Conservation (phyloP, 2,888 invertebrate species). For the Agonopterix subpropinquella region DNA sequence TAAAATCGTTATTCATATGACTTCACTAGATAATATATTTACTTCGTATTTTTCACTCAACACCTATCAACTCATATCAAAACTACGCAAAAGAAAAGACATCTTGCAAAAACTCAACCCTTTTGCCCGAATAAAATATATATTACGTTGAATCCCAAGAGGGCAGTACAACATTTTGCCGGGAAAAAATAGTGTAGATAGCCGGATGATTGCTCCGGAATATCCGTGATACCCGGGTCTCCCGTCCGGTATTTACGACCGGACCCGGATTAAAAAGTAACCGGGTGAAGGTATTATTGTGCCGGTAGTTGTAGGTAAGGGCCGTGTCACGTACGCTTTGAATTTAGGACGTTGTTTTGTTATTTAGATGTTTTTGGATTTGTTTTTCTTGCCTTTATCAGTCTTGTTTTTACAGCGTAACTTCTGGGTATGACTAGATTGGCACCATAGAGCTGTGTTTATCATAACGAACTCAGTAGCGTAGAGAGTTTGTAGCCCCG, state of each 20-base stretch:
- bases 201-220: constrained; percentile 62
- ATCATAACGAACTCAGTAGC: too few species aligned
- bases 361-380: constrained; percentile 4
- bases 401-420: not conserved
- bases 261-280: constrained; percentile 60
- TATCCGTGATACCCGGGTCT: constrained; percentile 53
- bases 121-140: constrained; percentile 46
- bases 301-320: constrained; percentile 11
- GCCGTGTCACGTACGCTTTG: constrained; percentile 9
- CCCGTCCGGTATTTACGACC: constrained; percentile 53
- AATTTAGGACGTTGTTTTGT: not conserved
- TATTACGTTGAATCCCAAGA: constrained; percentile 32
- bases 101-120: not conserved
- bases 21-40: too few species aligned
- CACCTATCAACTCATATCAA: not conserved
- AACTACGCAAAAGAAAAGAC: not conserved
- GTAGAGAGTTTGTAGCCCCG: too few species aligned
- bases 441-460: too few species aligned
- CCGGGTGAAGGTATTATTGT: constrained; percentile 25
- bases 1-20: too few species aligned
- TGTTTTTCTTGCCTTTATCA: not conserved
- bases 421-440: too few species aligned
- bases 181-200: constrained; percentile 65
- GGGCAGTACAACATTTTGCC: constrained; percentile 50
- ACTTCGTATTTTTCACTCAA: too few species aligned